Conservation (phyloP, 2,888 invertebrate genomes). For the Hartigia nigra region DNA sequence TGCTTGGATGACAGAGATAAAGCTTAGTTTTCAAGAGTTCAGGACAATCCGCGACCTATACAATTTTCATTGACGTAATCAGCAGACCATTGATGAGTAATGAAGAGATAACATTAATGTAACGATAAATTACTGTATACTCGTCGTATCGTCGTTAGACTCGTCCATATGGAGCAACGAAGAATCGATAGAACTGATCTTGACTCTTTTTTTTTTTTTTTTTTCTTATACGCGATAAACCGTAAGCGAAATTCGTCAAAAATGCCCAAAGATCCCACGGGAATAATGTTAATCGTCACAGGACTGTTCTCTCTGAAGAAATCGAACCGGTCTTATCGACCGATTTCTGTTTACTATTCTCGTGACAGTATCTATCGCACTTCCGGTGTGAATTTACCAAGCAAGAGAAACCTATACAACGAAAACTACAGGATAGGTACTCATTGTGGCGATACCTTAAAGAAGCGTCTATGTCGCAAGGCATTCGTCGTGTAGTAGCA, state of each 20-base stretch:
- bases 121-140: not conserved
- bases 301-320: constrained; percentile 17
- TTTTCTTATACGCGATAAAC: not conserved
- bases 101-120: not conserved
- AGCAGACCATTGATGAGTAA: not conserved
- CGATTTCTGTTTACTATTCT: constrained; percentile 10
- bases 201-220: no score
- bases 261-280: not conserved
- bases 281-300: not conserved
- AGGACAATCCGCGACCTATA: constrained; percentile 14
- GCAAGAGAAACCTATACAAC: not conserved
- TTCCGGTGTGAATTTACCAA: not conserved
- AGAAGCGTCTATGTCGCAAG: not conserved
- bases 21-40: not conserved
- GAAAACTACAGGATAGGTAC: not conserved
- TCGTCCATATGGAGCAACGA: not conserved
- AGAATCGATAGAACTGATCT: not conserved
- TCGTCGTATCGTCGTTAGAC: not conserved
- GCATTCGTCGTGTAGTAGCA: not conserved
- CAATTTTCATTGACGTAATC: constrained; percentile 9
- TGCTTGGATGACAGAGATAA: not conserved
- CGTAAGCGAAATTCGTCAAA: no score
- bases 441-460: not conserved
- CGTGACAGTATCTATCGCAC: constrained; percentile 4
- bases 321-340: constrained; percentile 20